Evolutionary conservation across 2,113 vertebrate species (phyloP).

Genomic region (Hypomesus transpacificus): DNA sequence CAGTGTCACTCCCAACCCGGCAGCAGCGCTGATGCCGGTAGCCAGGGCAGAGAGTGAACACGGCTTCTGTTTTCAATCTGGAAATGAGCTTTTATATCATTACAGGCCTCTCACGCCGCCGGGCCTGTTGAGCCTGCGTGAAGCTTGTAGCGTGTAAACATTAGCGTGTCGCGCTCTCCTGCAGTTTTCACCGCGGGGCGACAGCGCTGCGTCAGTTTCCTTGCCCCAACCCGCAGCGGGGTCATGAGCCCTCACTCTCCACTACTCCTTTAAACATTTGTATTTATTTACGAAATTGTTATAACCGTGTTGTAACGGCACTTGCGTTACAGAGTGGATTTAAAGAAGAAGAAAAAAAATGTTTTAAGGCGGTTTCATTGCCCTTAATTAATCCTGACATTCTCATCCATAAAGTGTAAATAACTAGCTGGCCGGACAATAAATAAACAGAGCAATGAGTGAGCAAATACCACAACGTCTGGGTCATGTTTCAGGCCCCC

Average conservation of each 20-base stretch:
- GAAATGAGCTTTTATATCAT: constrained; percentile 55
- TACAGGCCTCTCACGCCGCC: constrained; percentile 40
- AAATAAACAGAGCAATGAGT: constrained; percentile 59
- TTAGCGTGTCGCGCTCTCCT: constrained; percentile 7
- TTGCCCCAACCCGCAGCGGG: constrained; percentile 13
- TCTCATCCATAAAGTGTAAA: constrained; percentile 55
- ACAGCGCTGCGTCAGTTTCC: constrained; percentile 30
- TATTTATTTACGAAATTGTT: not conserved
- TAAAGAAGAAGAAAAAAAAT: not conserved
- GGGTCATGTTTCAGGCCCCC: constrained; percentile 44
- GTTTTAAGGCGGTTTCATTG: constrained; percentile 31
- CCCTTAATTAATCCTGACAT: constrained; percentile 55
- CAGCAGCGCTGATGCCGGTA: constrained; percentile 26
- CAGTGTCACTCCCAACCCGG: constrained; percentile 50
- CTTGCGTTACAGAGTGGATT: constrained; percentile 27
- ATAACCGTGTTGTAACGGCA: constrained; percentile 27
- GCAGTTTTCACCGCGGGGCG: constrained; percentile 36
- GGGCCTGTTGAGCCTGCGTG: constrained; percentile 6
- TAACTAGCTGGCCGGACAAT: constrained; percentile 57
- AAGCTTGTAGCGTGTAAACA: not conserved
- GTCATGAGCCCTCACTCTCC: constrained; percentile 21
- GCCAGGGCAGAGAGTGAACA: constrained; percentile 44
- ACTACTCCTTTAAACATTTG: constrained; percentile 7
- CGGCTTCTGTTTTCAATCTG: constrained; percentile 56
- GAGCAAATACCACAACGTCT: constrained; percentile 53